Conservation (phyloP, 2,113 vertebrate genomes). For the Cyanoramphus novaezelandiae region DNA sequence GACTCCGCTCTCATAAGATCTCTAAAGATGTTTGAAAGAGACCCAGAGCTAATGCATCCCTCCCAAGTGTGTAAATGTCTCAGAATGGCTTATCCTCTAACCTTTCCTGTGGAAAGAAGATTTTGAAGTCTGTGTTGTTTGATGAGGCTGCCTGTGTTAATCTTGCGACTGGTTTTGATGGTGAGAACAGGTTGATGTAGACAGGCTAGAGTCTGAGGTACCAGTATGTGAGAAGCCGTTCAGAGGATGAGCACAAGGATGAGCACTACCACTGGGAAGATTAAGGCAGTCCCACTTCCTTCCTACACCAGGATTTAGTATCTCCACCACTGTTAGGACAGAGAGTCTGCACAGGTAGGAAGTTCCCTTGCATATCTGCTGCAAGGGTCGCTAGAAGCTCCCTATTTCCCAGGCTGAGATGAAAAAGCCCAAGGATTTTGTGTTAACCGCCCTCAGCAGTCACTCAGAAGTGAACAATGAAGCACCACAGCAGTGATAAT, state of each 20-base stretch:
- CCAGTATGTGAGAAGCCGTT: background rate
- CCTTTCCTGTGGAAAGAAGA: background rate
- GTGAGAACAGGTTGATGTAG: background rate
- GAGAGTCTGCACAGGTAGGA: background rate
- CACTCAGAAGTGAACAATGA: background rate
- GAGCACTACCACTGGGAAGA: background rate
- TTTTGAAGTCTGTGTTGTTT: background rate
- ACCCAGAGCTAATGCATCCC: background rate
- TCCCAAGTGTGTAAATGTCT: background rate
- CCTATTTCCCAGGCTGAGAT: background rate
- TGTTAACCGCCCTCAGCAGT: accelerated
- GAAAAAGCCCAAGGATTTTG: background rate
- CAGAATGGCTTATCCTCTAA: background rate
- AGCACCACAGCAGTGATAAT: background rate
- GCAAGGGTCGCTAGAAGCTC: background rate
- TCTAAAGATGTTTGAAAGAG: background rate
- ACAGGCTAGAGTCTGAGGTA: background rate
- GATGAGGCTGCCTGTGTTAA: background rate
- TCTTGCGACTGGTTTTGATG: background rate
- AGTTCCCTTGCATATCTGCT: background rate
- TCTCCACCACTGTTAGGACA: background rate
- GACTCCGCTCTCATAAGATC: background rate
- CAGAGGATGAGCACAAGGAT: background rate
- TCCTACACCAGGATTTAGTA: background rate
- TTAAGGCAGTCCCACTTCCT: background rate